Conservation (phyloP, 2,888 invertebrate genomes). For the Spisula subtruncata region DNA sequence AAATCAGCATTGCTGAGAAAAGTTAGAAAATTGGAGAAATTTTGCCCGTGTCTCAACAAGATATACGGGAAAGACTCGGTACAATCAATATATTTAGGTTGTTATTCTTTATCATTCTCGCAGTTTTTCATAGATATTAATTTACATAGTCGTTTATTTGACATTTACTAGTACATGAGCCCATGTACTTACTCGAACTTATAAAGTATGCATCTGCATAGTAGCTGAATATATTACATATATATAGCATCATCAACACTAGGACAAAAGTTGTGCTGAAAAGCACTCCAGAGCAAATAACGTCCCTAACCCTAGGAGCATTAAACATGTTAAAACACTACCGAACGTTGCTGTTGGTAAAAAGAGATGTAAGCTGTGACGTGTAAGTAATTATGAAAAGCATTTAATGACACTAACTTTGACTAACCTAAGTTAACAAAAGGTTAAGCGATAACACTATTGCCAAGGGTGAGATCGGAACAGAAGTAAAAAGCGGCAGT, state of each 20-base stretch:
- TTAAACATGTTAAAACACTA: no score
- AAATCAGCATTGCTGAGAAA: constrained; percentile 20
- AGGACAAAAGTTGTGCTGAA: neutral
- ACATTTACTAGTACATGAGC: neutral
- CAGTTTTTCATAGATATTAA: neutral
- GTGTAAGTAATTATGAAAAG: neutral
- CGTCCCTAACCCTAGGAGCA: neutral
- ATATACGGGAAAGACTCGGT: neutral
- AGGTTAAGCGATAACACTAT: neutral
- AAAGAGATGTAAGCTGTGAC: neutral
- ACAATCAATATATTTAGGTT: constrained; percentile 13
- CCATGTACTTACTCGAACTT: neutral
- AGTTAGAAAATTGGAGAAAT: constrained; percentile 17
- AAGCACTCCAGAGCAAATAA: neutral
- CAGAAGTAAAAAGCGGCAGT: neutral
- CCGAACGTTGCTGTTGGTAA: neutral
- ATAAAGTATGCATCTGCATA: neutral
- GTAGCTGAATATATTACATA: neutral
- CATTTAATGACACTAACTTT: neutral
- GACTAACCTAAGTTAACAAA: neutral
- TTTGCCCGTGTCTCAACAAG: constrained; percentile 13
- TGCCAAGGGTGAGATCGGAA: constrained; percentile 21
- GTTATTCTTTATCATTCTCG: neutral
- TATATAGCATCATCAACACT: neutral
- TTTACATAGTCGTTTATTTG: constrained; percentile 1